Base-by-base conservation (phyloP, 2,888 invertebrate genomes). In the Leptinotarsa haldemani region DNA sequence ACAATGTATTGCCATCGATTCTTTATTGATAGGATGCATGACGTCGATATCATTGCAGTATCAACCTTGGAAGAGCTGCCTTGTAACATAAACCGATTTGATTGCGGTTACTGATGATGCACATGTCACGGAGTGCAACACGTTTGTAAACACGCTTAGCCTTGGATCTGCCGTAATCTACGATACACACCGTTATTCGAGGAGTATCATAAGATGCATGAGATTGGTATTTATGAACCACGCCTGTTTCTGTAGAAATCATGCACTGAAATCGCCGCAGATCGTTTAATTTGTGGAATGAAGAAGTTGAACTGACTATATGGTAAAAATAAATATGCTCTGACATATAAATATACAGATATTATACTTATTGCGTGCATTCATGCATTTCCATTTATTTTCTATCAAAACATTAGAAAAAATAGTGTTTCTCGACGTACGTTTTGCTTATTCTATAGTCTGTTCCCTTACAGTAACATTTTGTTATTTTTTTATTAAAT, bases 121-220 rank as follows among this genome's bases (percentile, higher is more conserved):
- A 70, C 73, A 70, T 74, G 70, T 67, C 70, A 63, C 30, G 53
- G 64, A 20, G 63, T 61, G 30, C 53, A 67, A 64, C 74, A 74
- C 70, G 74, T 70, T 74, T 67, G 67, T 74, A 74, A 74, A 74
- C 74, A 74, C 67, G 74, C 67, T 52, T 67, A 70, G 56, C 74
- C 74, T 74, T 74, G 67, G 53, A 70, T 74, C 67, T 53, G 70
- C 30, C 56, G 66, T 70, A 73, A 73, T 70, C 73, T 73, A 74
- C 74, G 67, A 22, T 67, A 70, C 63, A 66, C 52, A 70, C 74
- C 61, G 74, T 74, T 74, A 74, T 50, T n/a, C 70, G 67, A 74
- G 74, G 70, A 71, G 61, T 58, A 56, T 50, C 25, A 15, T 20
- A 56, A 30, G 30, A 61, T 61, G 61, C 61, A 61, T 40, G 30